Percentiles rank a stretch among this genome's conserved stretches.
Evolutionary conservation across 2,888 invertebrate species (phyloP).

Genomic region (Pyralis farinalis): DNA sequence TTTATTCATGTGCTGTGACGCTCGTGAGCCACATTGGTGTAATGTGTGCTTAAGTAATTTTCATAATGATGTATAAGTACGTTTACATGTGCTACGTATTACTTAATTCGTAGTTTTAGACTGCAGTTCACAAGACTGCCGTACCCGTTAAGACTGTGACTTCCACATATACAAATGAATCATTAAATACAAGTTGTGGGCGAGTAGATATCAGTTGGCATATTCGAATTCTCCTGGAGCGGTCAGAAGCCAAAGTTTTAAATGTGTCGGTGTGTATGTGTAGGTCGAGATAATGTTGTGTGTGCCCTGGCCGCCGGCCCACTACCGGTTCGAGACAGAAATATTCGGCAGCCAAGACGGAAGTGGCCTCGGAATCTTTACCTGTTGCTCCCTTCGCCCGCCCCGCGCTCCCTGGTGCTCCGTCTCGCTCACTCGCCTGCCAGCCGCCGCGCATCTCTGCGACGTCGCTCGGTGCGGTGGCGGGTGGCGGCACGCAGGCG

Average conservation of each 20-base stretch:
- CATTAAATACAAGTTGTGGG: conserved; percentile 20
- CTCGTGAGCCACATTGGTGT: not conserved
- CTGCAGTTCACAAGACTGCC: no score
- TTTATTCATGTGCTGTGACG: conserved; percentile 1
- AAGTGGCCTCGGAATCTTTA: conserved; percentile 82
- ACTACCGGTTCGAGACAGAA: conserved; percentile 81
- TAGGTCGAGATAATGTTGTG: conserved; percentile 51
- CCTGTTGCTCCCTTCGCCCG: conserved; percentile 80
- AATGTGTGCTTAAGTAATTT: not conserved
- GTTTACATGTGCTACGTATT: no score
- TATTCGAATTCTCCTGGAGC: conserved; percentile 28
- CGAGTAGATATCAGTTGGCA: conserved; percentile 21
- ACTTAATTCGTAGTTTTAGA: no score
- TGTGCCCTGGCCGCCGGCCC: conserved; percentile 73
- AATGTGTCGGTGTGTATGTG: conserved; percentile 33
- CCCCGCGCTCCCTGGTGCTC: conserved; percentile 50
- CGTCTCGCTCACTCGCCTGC: conserved; percentile 55
- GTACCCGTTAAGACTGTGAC: no score
- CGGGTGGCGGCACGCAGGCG: conserved; percentile 51
- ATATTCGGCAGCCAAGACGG: conserved; percentile 82
- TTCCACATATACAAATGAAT: conserved; percentile 17
- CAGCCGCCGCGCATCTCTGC: conserved; percentile 28
- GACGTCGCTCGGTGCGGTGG: conserved; percentile 40
- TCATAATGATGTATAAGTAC: conserved; percentile 8
- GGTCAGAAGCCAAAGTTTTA: conserved; percentile 31